phyloP scores from a whole-genome alignment of 1,140 invertebrate genomes.

The Ericerus pela region DNA sequence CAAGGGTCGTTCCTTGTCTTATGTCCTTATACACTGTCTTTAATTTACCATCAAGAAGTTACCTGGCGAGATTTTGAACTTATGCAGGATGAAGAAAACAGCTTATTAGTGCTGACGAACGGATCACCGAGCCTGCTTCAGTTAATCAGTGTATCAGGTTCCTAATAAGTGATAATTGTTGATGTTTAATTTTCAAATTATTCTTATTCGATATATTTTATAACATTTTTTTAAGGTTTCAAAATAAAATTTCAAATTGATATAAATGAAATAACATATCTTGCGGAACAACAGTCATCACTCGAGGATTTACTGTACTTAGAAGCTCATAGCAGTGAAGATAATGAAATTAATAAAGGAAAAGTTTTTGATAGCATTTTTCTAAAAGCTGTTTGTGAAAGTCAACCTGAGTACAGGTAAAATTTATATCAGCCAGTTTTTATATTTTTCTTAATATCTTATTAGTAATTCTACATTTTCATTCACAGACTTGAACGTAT shows the following conservation, averaged over 20 bases:
- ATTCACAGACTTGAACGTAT: slow-evolving; percentile 30
- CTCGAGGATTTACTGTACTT: slow-evolving; percentile 29
- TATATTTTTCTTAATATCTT: too few relatives aligned
- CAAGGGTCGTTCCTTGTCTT: slow-evolving; percentile 14
- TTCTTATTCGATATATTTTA: not conserved
- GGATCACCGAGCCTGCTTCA: slow-evolving; percentile 20
- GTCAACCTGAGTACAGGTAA: slow-evolving; percentile 26
- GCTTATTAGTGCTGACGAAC: slow-evolving; percentile 12
- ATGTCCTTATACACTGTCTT: slow-evolving; percentile 17
- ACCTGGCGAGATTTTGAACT: slow-evolving; percentile 16
- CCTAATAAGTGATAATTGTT: slow-evolving; percentile 14
- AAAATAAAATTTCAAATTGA: slow-evolving; percentile 27
- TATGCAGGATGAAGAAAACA: slow-evolving; percentile 14
- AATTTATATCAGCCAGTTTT: not conserved
- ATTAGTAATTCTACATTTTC: slow-evolving; percentile 13
- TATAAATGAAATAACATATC: slow-evolving; percentile 26
- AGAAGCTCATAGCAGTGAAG: slow-evolving; percentile 25
- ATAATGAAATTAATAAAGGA: too few relatives aligned
- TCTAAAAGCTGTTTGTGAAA: slow-evolving; percentile 31
- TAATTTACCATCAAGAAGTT: slow-evolving; percentile 13
- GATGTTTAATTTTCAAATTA: slow-evolving; percentile 8
- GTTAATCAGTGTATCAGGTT: slow-evolving; percentile 29
- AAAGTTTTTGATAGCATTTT: slow-evolving; percentile 23
- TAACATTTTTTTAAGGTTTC: slow-evolving; percentile 25
- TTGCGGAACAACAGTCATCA: slow-evolving; percentile 26